Percentiles rank a stretch among this genome's conserved stretches.
These are phyloP conservation scores for Pomatostomus ruficeps DNA, from an alignment of 2,113 vertebrate genomes.

Conservation along the genomic window DNA sequence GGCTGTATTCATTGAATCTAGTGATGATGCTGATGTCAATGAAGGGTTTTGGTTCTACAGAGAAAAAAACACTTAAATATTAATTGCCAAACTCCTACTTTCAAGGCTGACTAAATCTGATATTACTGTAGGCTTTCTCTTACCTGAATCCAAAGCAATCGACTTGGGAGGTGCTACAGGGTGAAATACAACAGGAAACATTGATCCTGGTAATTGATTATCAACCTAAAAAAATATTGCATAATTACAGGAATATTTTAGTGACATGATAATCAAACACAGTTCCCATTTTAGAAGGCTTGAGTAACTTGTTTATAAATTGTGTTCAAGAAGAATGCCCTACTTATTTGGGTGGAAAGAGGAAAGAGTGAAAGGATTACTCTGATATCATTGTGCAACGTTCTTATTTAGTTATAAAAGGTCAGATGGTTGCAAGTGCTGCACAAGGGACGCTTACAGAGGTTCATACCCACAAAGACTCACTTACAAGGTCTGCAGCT, in stretches of 20 bases:
- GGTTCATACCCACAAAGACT: not conserved
- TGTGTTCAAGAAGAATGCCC: not conserved
- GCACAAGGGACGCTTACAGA: not conserved
- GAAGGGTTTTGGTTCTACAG: slow-evolving; percentile 91
- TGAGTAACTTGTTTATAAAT: not conserved
- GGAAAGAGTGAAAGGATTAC: not conserved
- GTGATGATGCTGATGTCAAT: slow-evolving; percentile 94
- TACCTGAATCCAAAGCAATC: slow-evolving; percentile 93
- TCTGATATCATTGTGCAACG: not conserved
- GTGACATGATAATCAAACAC: not conserved
- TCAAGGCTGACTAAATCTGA: not conserved
- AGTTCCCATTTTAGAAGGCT: not conserved
- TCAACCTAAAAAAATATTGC: slow-evolving; percentile 78
- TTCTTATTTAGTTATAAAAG: not conserved
- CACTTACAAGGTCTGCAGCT: not conserved
- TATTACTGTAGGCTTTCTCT: not conserved
- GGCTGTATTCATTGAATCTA: slow-evolving; percentile 93
- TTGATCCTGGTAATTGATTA: slow-evolving; percentile 89
- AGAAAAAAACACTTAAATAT: not conserved
- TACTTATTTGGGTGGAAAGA: not conserved
- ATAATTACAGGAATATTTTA: not conserved
- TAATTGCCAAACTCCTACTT: not conserved
- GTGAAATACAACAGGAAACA: slow-evolving; percentile 94
- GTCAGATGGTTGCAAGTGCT: not conserved
- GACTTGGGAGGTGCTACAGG: slow-evolving; percentile 96